Percentiles rank a stretch among this genome's conserved stretches.
phyloP scores from a whole-genome alignment of 2,888 invertebrate species.

The Apamea epomidion region DNA sequence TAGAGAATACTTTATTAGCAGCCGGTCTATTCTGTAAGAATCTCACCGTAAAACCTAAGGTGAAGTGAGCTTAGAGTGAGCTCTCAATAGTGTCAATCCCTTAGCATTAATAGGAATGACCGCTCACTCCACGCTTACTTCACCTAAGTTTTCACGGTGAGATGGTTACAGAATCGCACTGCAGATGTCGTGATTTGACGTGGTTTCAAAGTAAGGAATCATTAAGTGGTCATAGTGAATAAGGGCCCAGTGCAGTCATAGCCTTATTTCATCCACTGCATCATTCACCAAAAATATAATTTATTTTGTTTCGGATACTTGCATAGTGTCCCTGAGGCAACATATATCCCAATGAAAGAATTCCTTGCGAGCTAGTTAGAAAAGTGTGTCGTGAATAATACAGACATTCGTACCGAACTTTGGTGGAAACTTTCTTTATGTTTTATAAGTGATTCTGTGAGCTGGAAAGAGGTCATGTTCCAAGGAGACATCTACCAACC shows the following conservation, averaged over 20 bases:
- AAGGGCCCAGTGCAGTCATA: background rate
- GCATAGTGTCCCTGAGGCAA: slow-evolving; percentile 22
- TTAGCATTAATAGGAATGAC: too few species aligned
- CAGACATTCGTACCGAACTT: slow-evolving; percentile 40
- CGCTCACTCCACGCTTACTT: too few species aligned
- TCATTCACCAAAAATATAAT: slow-evolving; percentile 32
- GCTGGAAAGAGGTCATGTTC: slow-evolving; percentile 20
- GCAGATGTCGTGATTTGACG: too few species aligned
- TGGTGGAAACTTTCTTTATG: slow-evolving; percentile 24
- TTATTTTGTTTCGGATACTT: slow-evolving; percentile 17
- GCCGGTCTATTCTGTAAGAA: too few species aligned
- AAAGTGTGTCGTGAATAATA: slow-evolving; percentile 33
- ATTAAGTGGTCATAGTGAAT: too few species aligned
- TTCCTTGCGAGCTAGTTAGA: slow-evolving; percentile 12
- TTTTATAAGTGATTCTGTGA: slow-evolving; percentile 20
- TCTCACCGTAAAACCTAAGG: too few species aligned
- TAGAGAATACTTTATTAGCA: too few species aligned
- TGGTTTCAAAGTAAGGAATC: too few species aligned
- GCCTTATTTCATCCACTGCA: background rate
- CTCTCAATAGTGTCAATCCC: too few species aligned
- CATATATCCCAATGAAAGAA: slow-evolving; percentile 31
- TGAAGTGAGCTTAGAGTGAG: too few species aligned
- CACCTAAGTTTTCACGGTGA: too few species aligned
- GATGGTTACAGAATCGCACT: too few species aligned
- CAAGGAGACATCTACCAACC: slow-evolving; percentile 14